Evolutionary conservation across 1,140 invertebrate genomes (phyloP), one percentile per base, ranked within the genome.

Genomic region (Cardiocondyla obscurior): DNA sequence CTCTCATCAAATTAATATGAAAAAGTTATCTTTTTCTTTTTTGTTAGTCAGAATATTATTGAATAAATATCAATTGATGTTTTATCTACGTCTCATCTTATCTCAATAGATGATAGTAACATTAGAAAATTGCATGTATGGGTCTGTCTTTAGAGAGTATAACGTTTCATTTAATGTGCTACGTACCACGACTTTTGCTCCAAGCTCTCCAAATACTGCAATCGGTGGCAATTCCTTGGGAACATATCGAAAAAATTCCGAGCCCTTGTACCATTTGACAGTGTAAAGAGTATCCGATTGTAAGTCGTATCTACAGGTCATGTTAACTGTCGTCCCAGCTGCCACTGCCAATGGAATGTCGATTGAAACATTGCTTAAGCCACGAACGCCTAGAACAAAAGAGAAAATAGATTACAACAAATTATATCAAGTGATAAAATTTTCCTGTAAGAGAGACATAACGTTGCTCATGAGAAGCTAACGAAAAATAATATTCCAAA

Each of bases 261-360:
- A 94, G 22, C 96, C 96, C 90, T 97, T 97, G 93, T 98, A 97
- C 97, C 97, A 98, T 93, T 97, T 97, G 70, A 98, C 96, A 1
- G 96, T 96, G 92, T 98, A 97, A 2, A 97, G 93, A 14, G 94
- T 93, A 82, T 97, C 96, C 85, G 84, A 77, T 74, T 91, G 57
- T 22, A 94, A 87, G 89, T 94, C 86, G 85, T 94, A 94, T 83
- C 94, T 94, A 83, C 94, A 94, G 42, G 90, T 92, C 90, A 95
- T 90, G 72, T 93, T 92, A 58, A 95, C 93, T 4, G 92, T 94
- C 4, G 93, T 91, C 82, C 94, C 94, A 72, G 92, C 92, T 77
- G 92, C 93, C 30, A 95, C 94, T 22, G 94, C 94, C 76, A 91
- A 87, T 30, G 95, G 95, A 53, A 95, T 90, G 67, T 92, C 92